phyloP scores from a whole-genome alignment of 1,140 invertebrate species.

The Chironomus striatipennis region DNA sequence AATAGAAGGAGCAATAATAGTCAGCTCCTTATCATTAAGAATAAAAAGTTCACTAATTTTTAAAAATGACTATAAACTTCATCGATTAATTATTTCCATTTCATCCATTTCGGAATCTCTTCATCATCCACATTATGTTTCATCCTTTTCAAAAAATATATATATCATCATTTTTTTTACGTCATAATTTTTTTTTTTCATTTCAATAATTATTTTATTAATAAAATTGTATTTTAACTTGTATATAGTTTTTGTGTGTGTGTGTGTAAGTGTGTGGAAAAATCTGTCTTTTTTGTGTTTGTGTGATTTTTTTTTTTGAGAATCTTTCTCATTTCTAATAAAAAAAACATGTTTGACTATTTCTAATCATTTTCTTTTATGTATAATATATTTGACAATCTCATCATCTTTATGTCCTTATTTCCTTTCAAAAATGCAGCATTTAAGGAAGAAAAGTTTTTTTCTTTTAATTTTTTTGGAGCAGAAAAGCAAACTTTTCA shows the following conservation, averaged over 20 bases:
- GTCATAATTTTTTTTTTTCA: constrained; percentile 1
- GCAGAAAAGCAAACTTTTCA: constrained; percentile 2
- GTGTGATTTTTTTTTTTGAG: not conserved
- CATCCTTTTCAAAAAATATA: not conserved
- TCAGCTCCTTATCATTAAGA: not conserved
- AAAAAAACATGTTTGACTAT: too few species aligned
- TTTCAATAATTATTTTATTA: not conserved
- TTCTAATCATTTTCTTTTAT: too few species aligned
- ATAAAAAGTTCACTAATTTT: not conserved
- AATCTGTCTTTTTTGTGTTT: not conserved
- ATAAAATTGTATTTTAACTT: constrained; percentile 1
- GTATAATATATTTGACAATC: too few species aligned
- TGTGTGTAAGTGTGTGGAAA: not conserved
- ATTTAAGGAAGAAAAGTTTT: not conserved
- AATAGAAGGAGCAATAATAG: not conserved
- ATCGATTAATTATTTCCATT: constrained; percentile 8
- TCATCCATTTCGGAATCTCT: not conserved
- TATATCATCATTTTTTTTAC: not conserved
- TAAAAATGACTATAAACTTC: constrained; percentile 14
- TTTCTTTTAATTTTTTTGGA: not conserved
- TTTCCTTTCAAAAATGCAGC: not conserved
- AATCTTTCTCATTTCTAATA: not conserved
- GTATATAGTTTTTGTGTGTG: not conserved
- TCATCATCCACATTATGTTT: not conserved
- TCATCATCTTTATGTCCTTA: not conserved